Base-by-base conservation (phyloP, 2,888 invertebrate species). In the Drosophila kuntzei region DNA sequence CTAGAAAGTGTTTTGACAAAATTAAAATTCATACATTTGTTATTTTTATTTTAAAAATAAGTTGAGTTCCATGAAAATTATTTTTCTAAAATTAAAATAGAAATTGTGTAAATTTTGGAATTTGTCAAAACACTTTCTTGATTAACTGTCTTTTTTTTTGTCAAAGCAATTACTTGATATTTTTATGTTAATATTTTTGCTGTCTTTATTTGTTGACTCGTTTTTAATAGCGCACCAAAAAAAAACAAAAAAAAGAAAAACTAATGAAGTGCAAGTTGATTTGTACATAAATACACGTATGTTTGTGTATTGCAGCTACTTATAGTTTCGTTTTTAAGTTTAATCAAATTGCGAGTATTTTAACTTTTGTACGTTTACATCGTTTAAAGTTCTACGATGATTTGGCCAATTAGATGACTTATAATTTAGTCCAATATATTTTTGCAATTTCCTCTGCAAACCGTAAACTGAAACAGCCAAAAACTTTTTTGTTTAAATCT, bases 161-260 rank as follows among this genome's bases (percentile, higher is more conserved):
- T n/a, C n/a, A n/a, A n/a, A n/a, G n/a, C n/a, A n/a, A n/a, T 51
- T 14, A 9, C 32, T 22, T 12, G 12, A 41, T 27, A 34, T 16
- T 25, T 22, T 27, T 55, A 25, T 43, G 61, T 43, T 39, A 20
- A 57, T 58, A 37, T 22, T 47, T 47, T 22, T 34, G 22, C 36
- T 49, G 58, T 51, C 39, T 36, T 37, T 49, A 39, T 77, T 76
- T 64, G 76, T 78, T 76, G 61, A 76, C 64, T 76, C 50, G 54
- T 74, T 76, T 78, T 74, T 63, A 78, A 64, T 57, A 76, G 63
- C 60, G 63, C 74, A 73, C 75, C 75, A 78, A 76, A 75, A 76
- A 64, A 7, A 9, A 75, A 76, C 59, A 7, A 9, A 2, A 1
- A 27, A 46, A 49, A 8, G 18, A 20, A 34, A 41, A 46, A 49